Evolutionary conservation across 2,797 vertebrate genomes (phyloP), one percentile per base, ranked within the genome.

Genomic region (Gephyroberyx darwinii): DNA sequence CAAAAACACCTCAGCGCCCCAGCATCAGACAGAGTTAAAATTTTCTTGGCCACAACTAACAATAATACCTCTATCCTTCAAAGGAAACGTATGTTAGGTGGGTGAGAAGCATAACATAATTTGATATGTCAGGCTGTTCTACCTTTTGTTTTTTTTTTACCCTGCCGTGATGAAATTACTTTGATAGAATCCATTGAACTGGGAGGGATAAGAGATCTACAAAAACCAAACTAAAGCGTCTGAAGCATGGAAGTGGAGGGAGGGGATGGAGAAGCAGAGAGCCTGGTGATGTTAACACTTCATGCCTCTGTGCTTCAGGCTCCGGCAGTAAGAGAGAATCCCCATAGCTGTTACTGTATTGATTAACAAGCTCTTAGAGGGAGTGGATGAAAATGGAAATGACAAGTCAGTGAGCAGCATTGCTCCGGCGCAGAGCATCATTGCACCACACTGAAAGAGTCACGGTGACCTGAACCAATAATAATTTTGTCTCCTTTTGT

Each of bases 301-400:
- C 65, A 84, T 80, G 86, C 82, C 20, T 88, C 72, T 22, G 9
- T 83, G 87, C 82, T 61, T 64, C 56, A 45, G 70, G 62, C 71
- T 81, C 79, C 78, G 17, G 35, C 72, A 35, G 84, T 16, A 48
- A 76, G 47, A 33, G 33, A 33, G 14, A 55, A 81, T 74, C 74
- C 37, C 59, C 68, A 75, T 69, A 67, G 69, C 75, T 88, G 81
- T 86, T 87, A 63, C 69, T 45, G 54, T 88, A 90, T 90, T 82
- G 84, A 92, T 91, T 85, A 89, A 85, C 80, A 85, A 66, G 71
- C 86, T 74, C 66, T 80, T 75, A 66, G 62, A 84, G 22, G 51
- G 31, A 71, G 73, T 39, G 69, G 76, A 85, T 89, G 75, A 82
- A 91, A 91, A 83, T 85, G 77, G 65, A 86, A 82, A 80, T 75